Conservation (phyloP, 2,113 vertebrate genomes). For the Halcyon senegalensis region DNA sequence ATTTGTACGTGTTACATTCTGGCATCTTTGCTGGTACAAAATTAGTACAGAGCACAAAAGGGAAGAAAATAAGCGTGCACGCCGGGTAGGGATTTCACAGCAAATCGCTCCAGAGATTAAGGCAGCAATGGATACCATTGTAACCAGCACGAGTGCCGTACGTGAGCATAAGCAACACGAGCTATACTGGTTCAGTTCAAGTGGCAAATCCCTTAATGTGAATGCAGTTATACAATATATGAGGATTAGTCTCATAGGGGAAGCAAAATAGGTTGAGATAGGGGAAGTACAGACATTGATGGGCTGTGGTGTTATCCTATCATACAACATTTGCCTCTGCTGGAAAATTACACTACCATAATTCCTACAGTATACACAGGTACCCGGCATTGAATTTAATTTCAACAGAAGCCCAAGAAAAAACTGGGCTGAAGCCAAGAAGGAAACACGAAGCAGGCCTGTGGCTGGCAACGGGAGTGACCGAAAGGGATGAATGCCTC, state of each 20-base stretch:
- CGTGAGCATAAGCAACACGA: fast-evolving
- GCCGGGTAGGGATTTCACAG: not conserved
- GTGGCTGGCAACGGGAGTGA: not conserved
- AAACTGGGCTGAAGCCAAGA: not conserved
- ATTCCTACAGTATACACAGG: not conserved
- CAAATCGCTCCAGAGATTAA: not conserved
- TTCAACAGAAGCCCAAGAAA: not conserved
- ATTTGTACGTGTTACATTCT: not conserved
- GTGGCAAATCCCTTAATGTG: not conserved
- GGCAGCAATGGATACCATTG: fast-evolving
- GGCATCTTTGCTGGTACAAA: not conserved
- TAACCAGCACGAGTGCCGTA: not conserved
- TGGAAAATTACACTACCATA: not conserved
- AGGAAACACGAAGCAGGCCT: not conserved
- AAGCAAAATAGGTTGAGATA: not conserved
- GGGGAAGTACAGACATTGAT: not conserved
- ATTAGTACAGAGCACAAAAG: not conserved
- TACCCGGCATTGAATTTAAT: not conserved
- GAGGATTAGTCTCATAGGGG: not conserved
- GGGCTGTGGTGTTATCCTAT: not conserved
- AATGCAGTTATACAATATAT: not conserved
- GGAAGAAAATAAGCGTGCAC: not conserved
- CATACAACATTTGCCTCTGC: not conserved
- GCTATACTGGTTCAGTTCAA: not conserved
- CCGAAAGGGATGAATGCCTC: not conserved